Evolutionary conservation across 2,888 invertebrate species (phyloP).

Genomic region (Philopedon plagiatum): DNA sequence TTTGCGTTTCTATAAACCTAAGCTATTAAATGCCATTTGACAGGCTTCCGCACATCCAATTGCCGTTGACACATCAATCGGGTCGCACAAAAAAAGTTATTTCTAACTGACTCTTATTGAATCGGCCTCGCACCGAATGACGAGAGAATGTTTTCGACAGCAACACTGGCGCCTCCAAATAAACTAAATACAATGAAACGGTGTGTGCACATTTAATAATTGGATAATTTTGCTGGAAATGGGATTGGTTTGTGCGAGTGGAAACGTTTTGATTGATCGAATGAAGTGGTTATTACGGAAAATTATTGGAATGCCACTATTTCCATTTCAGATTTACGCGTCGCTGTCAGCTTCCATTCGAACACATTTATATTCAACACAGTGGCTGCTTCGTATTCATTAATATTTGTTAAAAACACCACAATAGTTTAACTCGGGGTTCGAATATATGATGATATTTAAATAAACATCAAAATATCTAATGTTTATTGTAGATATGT

Average conservation of each 20-base stretch:
- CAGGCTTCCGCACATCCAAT: constrained; percentile 46
- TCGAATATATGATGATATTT: neutral
- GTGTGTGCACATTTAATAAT: constrained; percentile 52
- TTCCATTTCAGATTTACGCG: constrained; percentile 37
- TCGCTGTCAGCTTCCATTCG: constrained; percentile 41
- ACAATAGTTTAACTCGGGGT: neutral
- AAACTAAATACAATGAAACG: constrained; percentile 51
- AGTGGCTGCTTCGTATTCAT: neutral
- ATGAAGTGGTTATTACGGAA: constrained; percentile 50
- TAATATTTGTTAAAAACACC: neutral
- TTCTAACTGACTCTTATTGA: constrained; percentile 59
- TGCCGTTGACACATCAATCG: constrained; percentile 51
- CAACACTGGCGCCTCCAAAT: constrained; percentile 45
- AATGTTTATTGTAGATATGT: too few species aligned
- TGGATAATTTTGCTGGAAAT: constrained; percentile 50
- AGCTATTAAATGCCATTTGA: constrained; percentile 50
- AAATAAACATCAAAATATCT: neutral
- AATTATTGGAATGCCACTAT: constrained; percentile 47
- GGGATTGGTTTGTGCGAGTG: constrained; percentile 44
- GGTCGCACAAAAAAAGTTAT: constrained; percentile 48
- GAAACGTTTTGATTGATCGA: constrained; percentile 51
- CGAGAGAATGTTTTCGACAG: constrained; percentile 50
- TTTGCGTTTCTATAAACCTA: constrained; percentile 41
- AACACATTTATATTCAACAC: constrained; percentile 16
- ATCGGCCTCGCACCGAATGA: constrained; percentile 52